These are phyloP conservation scores for Protobothrops mucrosquamatus DNA, from an alignment of 2,113 vertebrate species.

Conservation along the genomic window DNA sequence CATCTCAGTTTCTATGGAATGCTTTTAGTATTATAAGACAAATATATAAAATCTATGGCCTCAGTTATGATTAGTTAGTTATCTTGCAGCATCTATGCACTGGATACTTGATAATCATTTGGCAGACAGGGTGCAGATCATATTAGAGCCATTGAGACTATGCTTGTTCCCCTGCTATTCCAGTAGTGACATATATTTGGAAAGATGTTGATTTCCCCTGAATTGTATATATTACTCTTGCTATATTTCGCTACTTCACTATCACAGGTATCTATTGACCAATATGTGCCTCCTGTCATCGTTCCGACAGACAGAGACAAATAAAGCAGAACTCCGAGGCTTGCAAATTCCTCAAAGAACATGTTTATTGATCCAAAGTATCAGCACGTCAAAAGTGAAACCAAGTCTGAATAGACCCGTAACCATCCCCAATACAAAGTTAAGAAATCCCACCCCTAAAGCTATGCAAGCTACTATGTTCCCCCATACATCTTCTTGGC, in stretches of 20 bases:
- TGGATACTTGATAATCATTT: background rate
- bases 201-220: background rate
- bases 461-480: too few species aligned
- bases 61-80: background rate
- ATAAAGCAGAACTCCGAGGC: too few species aligned
- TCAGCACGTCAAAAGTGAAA: too few species aligned
- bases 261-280: background rate
- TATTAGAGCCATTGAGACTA: background rate
- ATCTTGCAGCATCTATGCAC: background rate
- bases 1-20: background rate
- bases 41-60: background rate
- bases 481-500: too few species aligned
- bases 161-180: background rate
- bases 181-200: background rate
- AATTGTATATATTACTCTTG: background rate
- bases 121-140: background rate
- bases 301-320: too few species aligned
- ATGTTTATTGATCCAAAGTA: too few species aligned
- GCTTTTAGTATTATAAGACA: slow-evolving; percentile 14
- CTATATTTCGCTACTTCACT: background rate
- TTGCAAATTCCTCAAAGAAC: too few species aligned
- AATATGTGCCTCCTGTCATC: background rate
- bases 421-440: too few species aligned
- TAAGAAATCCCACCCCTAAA: too few species aligned
- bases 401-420: too few species aligned